These are phyloP conservation scores for Drosophila rufa DNA, from an alignment of 1,140 invertebrate species.

Conservation along the genomic window DNA sequence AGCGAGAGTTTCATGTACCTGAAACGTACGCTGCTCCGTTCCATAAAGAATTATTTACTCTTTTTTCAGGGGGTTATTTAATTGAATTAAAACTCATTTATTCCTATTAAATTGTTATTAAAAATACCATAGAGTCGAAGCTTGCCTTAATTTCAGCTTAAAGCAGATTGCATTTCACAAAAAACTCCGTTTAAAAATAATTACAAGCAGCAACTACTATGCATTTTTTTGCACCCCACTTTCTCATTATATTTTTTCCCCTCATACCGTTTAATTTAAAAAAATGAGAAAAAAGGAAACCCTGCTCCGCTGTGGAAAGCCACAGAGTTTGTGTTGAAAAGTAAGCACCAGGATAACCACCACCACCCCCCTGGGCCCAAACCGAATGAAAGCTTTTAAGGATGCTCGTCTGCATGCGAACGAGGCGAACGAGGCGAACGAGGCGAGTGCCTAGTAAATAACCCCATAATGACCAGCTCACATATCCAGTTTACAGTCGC, in stretches of 20 bases:
- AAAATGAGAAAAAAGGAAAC: not conserved
- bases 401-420: conserved; percentile 30
- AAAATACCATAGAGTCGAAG: not conserved
- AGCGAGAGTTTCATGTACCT: no score
- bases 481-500: conserved; percentile 43
- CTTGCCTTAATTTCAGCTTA: not conserved
- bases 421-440: no score
- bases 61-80: no score
- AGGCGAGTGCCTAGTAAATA: conserved; percentile 33
- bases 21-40: no score
- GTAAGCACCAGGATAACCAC: conserved; percentile 15
- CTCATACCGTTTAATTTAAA: conserved; percentile 4
- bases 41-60: no score
- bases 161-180: not conserved
- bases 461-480: conserved; percentile 59
- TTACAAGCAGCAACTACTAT: not conserved
- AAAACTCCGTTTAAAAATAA: not conserved
- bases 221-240: not conserved
- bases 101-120: not conserved
- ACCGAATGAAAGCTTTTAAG: conserved; percentile 13
- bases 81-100: not conserved
- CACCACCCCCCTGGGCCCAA: not conserved
- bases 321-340: not conserved
- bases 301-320: not conserved
- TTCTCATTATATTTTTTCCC: not conserved